Evolutionary conservation across 2,113 vertebrate species (phyloP).

Genomic region (Barnardius zonarius): DNA sequence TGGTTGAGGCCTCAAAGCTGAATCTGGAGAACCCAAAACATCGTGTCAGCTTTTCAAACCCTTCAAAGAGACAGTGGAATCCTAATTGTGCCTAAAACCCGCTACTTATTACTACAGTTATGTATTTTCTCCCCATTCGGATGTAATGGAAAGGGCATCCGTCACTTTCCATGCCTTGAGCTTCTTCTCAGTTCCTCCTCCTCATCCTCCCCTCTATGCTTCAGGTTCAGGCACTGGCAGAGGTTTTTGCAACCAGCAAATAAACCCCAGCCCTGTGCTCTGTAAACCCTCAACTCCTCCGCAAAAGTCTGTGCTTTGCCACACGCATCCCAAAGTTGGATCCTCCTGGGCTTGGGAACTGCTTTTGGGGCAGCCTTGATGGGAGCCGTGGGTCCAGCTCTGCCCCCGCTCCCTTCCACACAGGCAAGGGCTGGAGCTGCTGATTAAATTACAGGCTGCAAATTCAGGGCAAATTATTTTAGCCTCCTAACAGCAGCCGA

Average conservation of each 20-base stretch:
- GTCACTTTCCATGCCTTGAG: neutral
- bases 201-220: neutral
- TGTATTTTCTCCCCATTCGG: neutral
- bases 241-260: neutral
- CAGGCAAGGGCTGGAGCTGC: constrained; percentile 29
- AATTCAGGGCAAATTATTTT: constrained; percentile 62
- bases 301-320: neutral
- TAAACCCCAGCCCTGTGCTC: neutral
- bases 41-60: constrained; percentile 64
- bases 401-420: neutral
- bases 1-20: constrained; percentile 74
- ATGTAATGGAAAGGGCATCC: constrained; percentile 51
- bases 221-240: neutral
- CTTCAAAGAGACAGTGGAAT: constrained; percentile 65
- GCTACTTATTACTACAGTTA: constrained; percentile 63
- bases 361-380: neutral
- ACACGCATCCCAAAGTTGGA: accelerated
- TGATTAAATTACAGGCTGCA: constrained; percentile 61
- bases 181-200: constrained; percentile 22
- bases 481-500: constrained; percentile 33
- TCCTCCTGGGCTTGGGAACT: accelerated
- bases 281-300: neutral
- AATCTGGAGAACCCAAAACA: constrained; percentile 70
- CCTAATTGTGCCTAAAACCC: constrained; percentile 70
- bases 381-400: neutral